Evolutionary conservation across 1,140 invertebrate genomes (phyloP).

Genomic region (Chymomyza costata): DNA sequence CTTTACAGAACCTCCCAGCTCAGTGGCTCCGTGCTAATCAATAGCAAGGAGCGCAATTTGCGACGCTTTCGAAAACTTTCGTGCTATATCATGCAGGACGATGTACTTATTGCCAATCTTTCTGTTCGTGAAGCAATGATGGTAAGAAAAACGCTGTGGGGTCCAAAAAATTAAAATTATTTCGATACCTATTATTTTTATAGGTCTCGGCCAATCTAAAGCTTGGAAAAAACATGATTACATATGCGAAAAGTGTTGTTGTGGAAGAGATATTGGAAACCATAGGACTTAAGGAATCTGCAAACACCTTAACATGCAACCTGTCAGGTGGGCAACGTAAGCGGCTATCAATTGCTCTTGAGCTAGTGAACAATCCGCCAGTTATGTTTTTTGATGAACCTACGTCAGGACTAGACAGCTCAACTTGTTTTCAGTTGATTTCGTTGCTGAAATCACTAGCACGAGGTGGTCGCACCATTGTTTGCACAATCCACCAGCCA

Average conservation of each 20-base stretch:
- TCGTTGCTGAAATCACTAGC: constrained; percentile 86
- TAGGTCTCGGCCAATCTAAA: constrained; percentile 92
- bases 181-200: too few species aligned
- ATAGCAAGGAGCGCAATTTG: constrained; percentile 90
- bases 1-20: constrained; percentile 84
- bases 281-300: constrained; percentile 83
- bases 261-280: constrained; percentile 90
- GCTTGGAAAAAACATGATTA: constrained; percentile 86
- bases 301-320: constrained; percentile 85
- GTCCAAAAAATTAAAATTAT: too few species aligned
- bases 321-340: constrained; percentile 96
- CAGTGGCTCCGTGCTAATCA: constrained; percentile 86
- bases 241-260: constrained; percentile 85
- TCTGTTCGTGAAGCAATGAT: constrained; percentile 93
- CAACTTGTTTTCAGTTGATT: constrained; percentile 94
- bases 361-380: constrained; percentile 92
- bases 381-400: constrained; percentile 99
- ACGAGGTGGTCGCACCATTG: constrained; percentile 90
- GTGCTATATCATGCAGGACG: constrained; percentile 98
- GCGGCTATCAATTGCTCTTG: constrained; percentile 91
- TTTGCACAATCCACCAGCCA: constrained; percentile 97
- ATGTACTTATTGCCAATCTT: constrained; percentile 90
- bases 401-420: constrained; percentile 95
- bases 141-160: constrained; percentile 21
- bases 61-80: constrained; percentile 92